Evolutionary conservation across 2,797 vertebrate species (phyloP).

Genomic region (Ctenopoma multispine): DNA sequence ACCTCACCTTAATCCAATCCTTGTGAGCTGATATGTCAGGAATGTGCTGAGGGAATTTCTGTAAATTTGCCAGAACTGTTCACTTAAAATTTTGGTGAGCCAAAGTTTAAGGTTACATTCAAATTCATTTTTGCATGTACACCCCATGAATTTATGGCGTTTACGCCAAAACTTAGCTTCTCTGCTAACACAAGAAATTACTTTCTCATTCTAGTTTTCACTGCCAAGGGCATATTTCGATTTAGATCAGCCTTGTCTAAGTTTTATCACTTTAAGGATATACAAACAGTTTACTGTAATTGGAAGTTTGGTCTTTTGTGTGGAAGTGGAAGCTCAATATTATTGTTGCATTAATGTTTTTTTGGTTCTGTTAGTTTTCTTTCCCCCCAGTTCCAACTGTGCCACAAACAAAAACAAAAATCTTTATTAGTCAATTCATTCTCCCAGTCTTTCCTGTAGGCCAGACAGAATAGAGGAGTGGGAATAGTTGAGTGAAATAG

Average conservation of each 20-base stretch:
- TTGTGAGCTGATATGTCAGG: too few relatives aligned
- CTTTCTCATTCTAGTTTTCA: conserved; percentile 8
- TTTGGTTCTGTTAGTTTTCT: background rate
- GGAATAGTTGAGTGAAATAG: conserved; percentile 1
- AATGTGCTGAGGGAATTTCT: too few relatives aligned
- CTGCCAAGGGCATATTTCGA: too few relatives aligned
- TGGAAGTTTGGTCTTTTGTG: conserved; percentile 18
- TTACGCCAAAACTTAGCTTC: background rate
- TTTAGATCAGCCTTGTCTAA: background rate
- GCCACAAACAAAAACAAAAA: too few relatives aligned
- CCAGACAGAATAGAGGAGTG: background rate
- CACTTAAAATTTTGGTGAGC: too few relatives aligned
- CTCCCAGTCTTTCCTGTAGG: background rate
- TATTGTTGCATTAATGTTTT: background rate
- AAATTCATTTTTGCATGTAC: too few relatives aligned
- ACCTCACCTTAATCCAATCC: too few relatives aligned
- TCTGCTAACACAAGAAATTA: background rate
- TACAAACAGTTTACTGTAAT: background rate
- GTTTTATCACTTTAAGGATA: background rate
- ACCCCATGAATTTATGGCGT: conserved; percentile 5
- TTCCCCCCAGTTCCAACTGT: background rate
- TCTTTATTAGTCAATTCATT: too few relatives aligned
- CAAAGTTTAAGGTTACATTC: too few relatives aligned
- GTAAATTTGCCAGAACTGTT: too few relatives aligned
- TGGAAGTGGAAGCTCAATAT: background rate